These are phyloP conservation scores for Xenopus tropicalis DNA, from an alignment of 2,113 vertebrate genomes.

Conservation along the genomic window UCB_Xtro_10.0 CM004444.2:21997501-21998000, in stretches of 20 bases:
- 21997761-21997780: too few species aligned
- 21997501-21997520: neutral
- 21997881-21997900: too few species aligned
- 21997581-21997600: neutral
- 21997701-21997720: neutral
- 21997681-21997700: neutral
- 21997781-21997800: too few species aligned
- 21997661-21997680: neutral
- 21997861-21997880: too few species aligned
- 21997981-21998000: neutral
- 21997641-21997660: neutral
- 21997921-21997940: too few species aligned
- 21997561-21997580: conserved; percentile 2
- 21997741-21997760: conserved; percentile 26
- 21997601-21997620: neutral
- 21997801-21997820: too few species aligned
- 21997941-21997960: too few species aligned
- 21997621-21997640: conserved; percentile 1
- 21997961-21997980: too few species aligned
- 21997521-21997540: neutral
- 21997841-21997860: too few species aligned
- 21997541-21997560: conserved; percentile 2
- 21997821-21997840: too few species aligned
- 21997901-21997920: too few species aligned
- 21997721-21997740: conserved; percentile 9